Evolutionary conservation across 2,797 vertebrate genomes (phyloP).

Genomic region (Erpetoichthys calabaricus): DNA sequence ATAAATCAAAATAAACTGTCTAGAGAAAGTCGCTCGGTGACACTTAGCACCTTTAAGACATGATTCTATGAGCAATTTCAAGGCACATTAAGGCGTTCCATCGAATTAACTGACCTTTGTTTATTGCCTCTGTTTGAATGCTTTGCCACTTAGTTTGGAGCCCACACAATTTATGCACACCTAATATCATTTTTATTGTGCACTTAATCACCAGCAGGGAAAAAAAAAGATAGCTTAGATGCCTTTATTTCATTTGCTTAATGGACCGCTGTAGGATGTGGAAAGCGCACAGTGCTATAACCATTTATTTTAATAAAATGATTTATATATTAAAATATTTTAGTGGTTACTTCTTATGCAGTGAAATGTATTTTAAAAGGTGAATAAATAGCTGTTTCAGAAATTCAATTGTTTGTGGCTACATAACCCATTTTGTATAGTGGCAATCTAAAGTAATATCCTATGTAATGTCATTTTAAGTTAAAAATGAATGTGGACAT

Average conservation of each 20-base stretch:
- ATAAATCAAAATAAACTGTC: slow-evolving; percentile 2
- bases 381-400: slow-evolving; percentile 2
- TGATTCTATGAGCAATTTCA: not conserved
- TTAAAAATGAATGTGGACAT: too few relatives aligned
- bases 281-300: slow-evolving; percentile 8
- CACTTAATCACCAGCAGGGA: slow-evolving; percentile 38
- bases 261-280: slow-evolving; percentile 23
- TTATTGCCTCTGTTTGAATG: slow-evolving; percentile 28
- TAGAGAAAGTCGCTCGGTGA: not conserved
- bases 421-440: too few relatives aligned
- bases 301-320: slow-evolving; percentile 18
- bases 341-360: slow-evolving; percentile 7
- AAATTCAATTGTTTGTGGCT: not conserved
- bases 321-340: slow-evolving; percentile 11
- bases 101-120: slow-evolving; percentile 20
- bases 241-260: slow-evolving; percentile 49
- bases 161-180: slow-evolving; percentile 36
- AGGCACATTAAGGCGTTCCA: slow-evolving; percentile 10
- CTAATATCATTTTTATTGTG: slow-evolving; percentile 42
- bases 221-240: slow-evolving; percentile 24
- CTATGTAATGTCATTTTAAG: too few relatives aligned
- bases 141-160: slow-evolving; percentile 27
- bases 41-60: slow-evolving; percentile 4
- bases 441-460: too few relatives aligned
- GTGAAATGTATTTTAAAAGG: slow-evolving; percentile 5